Evolutionary conservation across 2,797 vertebrate genomes (phyloP).

Genomic region (Podargus strigoides): DNA sequence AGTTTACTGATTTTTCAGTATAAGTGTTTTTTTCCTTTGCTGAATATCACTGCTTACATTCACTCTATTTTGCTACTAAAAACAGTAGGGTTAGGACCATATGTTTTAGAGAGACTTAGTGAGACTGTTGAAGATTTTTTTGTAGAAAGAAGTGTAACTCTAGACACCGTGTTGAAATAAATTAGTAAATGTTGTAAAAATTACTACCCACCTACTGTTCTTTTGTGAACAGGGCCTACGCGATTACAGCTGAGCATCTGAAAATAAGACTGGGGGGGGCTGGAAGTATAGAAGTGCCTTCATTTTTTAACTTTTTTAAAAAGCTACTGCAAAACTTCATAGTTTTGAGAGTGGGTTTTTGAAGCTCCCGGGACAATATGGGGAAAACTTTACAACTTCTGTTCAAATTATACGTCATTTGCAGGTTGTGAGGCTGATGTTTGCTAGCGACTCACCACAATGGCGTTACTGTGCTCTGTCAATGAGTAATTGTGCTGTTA

Average conservation of each 20-base stretch:
- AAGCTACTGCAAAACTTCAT: not conserved
- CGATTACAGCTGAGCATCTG: not conserved
- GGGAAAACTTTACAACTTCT: not conserved
- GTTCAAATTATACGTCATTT: not conserved
- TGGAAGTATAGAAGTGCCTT: not conserved
- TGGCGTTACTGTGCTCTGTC: not conserved
- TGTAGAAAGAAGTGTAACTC: not conserved
- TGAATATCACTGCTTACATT: not conserved
- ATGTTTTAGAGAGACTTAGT: not conserved
- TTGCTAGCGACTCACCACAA: not conserved
- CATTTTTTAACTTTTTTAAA: not conserved
- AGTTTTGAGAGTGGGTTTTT: not conserved
- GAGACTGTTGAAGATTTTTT: not conserved
- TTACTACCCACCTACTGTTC: not conserved
- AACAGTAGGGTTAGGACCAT: not conserved
- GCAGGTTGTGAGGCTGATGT: not conserved
- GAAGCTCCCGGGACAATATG: not conserved
- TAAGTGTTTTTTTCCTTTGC: not conserved
- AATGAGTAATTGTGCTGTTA: slow-evolving; percentile 20
- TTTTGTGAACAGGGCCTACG: not conserved
- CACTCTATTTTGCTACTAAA: not conserved
- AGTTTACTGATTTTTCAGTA: not conserved
- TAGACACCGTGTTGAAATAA: not conserved
- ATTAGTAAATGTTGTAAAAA: not conserved
- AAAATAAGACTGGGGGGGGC: not conserved